phyloP scores from a whole-genome alignment of 2,888 invertebrate species.

The Cephus runcator region DNA sequence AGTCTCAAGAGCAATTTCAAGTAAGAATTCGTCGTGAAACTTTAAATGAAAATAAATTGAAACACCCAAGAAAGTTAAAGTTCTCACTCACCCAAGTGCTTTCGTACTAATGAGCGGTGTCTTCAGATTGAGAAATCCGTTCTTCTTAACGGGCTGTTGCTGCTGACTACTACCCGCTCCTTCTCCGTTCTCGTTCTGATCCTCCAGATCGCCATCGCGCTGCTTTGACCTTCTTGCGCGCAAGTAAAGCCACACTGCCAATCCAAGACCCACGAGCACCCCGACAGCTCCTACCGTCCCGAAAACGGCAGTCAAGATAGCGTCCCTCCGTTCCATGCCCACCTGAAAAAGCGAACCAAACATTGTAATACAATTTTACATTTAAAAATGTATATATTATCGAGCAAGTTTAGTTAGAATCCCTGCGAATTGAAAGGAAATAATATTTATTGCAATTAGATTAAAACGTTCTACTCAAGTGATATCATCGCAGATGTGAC shows the following conservation, averaged over 20 bases:
- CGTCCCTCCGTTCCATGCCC: conserved; percentile 77
- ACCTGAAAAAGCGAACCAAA: conserved; percentile 62
- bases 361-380: background rate
- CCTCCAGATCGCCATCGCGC: conserved; percentile 70
- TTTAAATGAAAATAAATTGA: background rate
- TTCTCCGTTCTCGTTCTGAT: conserved; percentile 69
- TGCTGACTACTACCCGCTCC: conserved; percentile 57
- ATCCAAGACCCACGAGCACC: conserved; percentile 66
- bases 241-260: conserved; percentile 71
- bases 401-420: too few relatives aligned
- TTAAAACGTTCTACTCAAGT: too few relatives aligned
- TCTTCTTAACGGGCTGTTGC: conserved; percentile 66
- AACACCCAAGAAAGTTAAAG: background rate
- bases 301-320: conserved; percentile 74
- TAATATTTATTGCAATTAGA: too few relatives aligned
- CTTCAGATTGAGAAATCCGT: conserved; percentile 77
- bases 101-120: conserved; percentile 81
- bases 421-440: too few relatives aligned
- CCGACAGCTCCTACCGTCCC: conserved; percentile 72
- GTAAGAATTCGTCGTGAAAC: background rate
- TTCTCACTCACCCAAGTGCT: conserved; percentile 75
- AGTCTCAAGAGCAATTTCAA: background rate
- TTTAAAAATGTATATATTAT: too few relatives aligned
- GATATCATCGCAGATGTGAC: too few relatives aligned
- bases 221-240: conserved; percentile 70